These are phyloP conservation scores for Anolis carolinensis DNA, from an alignment of 2,113 vertebrate genomes.

Conservation along the genomic window DNA sequence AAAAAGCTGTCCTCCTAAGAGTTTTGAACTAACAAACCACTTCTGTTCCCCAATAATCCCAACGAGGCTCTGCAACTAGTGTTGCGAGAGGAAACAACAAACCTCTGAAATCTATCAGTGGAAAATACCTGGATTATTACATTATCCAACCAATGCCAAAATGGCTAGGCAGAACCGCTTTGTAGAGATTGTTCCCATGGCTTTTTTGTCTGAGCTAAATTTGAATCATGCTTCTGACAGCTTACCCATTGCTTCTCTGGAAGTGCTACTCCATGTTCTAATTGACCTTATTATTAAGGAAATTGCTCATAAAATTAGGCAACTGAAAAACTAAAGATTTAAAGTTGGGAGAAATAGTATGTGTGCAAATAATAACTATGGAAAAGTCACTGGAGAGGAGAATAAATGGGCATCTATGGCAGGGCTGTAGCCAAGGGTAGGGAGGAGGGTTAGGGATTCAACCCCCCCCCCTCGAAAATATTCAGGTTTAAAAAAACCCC, in stretches of 20 bases:
- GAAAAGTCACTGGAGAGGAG: constrained; percentile 55
- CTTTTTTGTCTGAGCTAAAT: constrained; percentile 42
- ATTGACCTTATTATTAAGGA: constrained; percentile 76
- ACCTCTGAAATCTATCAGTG: constrained; percentile 41
- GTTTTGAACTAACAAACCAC: constrained; percentile 27
- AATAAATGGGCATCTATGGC: constrained; percentile 70
- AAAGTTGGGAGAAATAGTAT: constrained; percentile 40
- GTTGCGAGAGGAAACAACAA: constrained; percentile 44
- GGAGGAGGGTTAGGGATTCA: too few species aligned
- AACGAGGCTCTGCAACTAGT: constrained; percentile 16
- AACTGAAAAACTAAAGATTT: constrained; percentile 60
- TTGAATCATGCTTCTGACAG: constrained; percentile 26
- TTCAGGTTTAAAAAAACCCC: too few species aligned
- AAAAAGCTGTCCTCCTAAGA: constrained; percentile 17
- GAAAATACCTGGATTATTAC: constrained; percentile 70
- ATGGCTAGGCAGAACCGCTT: background rate
- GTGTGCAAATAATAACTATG: constrained; percentile 71
- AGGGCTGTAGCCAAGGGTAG: too few species aligned
- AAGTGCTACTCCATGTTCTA: constrained; percentile 66
- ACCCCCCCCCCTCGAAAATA: too few species aligned
- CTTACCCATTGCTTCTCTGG: constrained; percentile 62
- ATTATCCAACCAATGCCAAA: constrained; percentile 6
- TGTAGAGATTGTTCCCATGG: fast-evolving
- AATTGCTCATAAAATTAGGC: constrained; percentile 79
- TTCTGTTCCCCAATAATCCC: background rate